Conservation (phyloP, 1,140 invertebrate genomes). For the Radopholus similis region DNA sequence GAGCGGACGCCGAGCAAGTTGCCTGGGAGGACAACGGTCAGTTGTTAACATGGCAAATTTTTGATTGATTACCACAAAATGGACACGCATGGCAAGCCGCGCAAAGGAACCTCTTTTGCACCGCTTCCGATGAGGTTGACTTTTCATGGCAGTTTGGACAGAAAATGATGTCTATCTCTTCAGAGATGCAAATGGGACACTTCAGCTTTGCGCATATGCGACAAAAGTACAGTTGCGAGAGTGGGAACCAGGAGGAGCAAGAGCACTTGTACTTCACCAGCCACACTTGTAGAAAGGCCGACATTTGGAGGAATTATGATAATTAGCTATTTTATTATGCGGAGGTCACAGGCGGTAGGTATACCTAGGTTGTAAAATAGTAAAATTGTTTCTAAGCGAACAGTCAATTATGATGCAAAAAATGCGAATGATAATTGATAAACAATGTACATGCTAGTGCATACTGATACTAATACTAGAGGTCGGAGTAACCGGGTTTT, state of each 20-base stretch:
- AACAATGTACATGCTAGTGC: too few relatives aligned
- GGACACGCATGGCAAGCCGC: conserved; percentile 35
- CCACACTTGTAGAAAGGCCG: conserved; percentile 68
- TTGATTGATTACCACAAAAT: conserved; percentile 28
- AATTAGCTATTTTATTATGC: too few relatives aligned
- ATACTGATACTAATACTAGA: too few relatives aligned
- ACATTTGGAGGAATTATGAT: too few relatives aligned
- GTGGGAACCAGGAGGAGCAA: conserved; percentile 35
- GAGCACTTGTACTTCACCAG: conserved; percentile 34
- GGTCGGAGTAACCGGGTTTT: too few relatives aligned
- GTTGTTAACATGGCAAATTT: not conserved
- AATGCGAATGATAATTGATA: too few relatives aligned
- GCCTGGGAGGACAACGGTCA: conserved; percentile 15
- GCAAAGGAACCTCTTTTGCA: conserved; percentile 16
- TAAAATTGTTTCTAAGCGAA: too few relatives aligned
- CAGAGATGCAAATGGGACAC: conserved; percentile 27
- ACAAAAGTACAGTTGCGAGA: conserved; percentile 35
- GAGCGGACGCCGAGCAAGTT: not conserved
- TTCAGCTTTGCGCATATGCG: conserved; percentile 20
- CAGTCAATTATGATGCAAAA: too few relatives aligned
- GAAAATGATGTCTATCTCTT: conserved; percentile 36
- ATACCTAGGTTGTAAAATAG: too few relatives aligned
- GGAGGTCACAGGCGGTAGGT: too few relatives aligned
- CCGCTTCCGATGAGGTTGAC: conserved; percentile 18
- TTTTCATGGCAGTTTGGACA: conserved; percentile 42